Evolutionary conservation across 2,888 invertebrate genomes (phyloP), one percentile per base, ranked within the genome.

Genomic region (Diadromus collaris): DNA sequence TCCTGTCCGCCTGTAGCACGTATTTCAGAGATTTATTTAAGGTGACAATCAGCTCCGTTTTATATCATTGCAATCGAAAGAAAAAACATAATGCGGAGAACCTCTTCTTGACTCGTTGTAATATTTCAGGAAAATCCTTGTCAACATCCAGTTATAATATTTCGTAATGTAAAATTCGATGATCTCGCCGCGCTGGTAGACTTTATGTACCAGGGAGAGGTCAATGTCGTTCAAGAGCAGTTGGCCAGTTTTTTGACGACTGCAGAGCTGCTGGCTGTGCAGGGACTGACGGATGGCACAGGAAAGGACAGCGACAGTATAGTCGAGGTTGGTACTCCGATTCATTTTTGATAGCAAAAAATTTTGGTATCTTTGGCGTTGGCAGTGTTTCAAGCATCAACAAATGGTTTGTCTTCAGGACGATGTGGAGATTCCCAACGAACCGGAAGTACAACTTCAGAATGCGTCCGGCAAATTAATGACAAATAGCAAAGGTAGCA

Each of bases 161-260:
- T 96, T 89, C 94, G 95, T 86, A 95, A 95, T 88, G 95, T 96
- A 79, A 95, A 94, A 88, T 95, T 93, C 85, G 95, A 95, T 83
- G 96, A 96, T 91, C 92, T 96, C 84, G 94, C 94, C 86, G 95
- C 96, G 16, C 94, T 96, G 79, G 93, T 96, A 48, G 95, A 95
- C 87, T 96, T 96, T 86, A 96, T 96, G 95, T 96, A 96, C 87
- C 95, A 92, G 86, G 96, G 96, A 74, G 96, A 96, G 92, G 96
- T 96, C 7, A 96, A 95, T 85, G 95, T 96, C 58, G 94, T 95
- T 84, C 96, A 96, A 89, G 95, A 96, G 88, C 95, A 95, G 81
- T 90, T 96, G 84, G 94, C 95, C 82, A 95, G 95, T 77, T 96
- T 96, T 91, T 92, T 96, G 67, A 94, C 95, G 84, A 95, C 96